These are phyloP conservation scores for Pediacus dermestoides DNA, from an alignment of 2,888 invertebrate species.

Conservation along the genomic window DNA sequence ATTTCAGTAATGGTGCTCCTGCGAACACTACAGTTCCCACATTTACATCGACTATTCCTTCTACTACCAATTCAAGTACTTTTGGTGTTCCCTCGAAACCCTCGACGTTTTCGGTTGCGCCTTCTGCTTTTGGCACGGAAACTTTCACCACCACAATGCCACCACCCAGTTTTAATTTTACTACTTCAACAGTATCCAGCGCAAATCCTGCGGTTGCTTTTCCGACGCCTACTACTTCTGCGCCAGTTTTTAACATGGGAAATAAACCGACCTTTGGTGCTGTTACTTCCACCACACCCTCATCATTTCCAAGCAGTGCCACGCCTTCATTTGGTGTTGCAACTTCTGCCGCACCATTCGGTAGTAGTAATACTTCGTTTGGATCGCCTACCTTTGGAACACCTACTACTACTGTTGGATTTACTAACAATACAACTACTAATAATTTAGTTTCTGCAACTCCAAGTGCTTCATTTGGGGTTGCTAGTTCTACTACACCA, in stretches of 20 bases:
- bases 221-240: background rate
- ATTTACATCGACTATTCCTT: background rate
- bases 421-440: background rate
- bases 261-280: background rate
- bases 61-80: background rate
- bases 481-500: background rate
- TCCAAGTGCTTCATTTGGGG: too few species aligned
- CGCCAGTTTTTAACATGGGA: conserved; percentile 1
- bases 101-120: conserved; percentile 1
- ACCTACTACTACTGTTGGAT: background rate
- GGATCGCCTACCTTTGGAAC: background rate
- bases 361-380: background rate
- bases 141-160: background rate
- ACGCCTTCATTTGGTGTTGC: background rate
- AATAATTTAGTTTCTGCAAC: conserved; percentile 2
- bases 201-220: background rate
- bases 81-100: background rate
- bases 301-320: background rate
- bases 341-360: conserved; percentile 2
- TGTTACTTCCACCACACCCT: background rate
- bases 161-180: background rate
- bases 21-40: background rate
- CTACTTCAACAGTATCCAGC: background rate
- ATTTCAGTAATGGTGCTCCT: background rate
- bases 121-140: background rate